Evolutionary conservation across 2,888 invertebrate species (phyloP).

Genomic region (Cosmopolites sordidus): DNA sequence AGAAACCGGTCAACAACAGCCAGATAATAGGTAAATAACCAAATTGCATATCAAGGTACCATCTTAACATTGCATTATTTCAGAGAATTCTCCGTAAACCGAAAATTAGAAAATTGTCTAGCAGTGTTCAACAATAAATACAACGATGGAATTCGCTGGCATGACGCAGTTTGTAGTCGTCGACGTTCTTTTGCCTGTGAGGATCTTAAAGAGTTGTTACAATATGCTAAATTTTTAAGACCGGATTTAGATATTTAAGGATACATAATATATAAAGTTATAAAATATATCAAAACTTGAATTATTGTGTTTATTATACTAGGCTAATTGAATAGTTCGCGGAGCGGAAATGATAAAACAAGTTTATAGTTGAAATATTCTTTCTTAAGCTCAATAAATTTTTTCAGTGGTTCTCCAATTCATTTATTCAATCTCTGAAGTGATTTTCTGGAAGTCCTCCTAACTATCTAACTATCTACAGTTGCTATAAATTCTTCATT

Average conservation of each 20-base stretch:
- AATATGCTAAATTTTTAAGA: conserved; percentile 18
- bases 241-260: conserved; percentile 22
- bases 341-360: too few species aligned
- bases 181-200: conserved; percentile 22
- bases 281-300: too few species aligned
- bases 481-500: too few species aligned
- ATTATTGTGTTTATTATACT: too few species aligned
- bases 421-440: too few species aligned
- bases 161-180: conserved; percentile 20
- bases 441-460: too few species aligned
- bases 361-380: too few species aligned
- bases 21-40: conserved; percentile 65
- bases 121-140: conserved; percentile 24
- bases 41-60: neutral
- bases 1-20: conserved; percentile 74
- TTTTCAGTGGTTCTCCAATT: too few species aligned
- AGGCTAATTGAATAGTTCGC: too few species aligned
- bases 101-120: conserved; percentile 22
- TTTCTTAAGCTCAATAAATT: too few species aligned
- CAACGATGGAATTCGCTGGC: conserved; percentile 25
- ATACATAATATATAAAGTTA: too few species aligned
- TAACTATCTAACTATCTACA: too few species aligned
- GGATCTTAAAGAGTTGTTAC: conserved; percentile 24
- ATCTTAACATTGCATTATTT: conserved; percentile 2
- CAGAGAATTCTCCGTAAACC: conserved; percentile 15